These are phyloP conservation scores for Chrysocyon brachyurus DNA, from an alignment of 2,797 vertebrate species.

Conservation along the genomic window DNA sequence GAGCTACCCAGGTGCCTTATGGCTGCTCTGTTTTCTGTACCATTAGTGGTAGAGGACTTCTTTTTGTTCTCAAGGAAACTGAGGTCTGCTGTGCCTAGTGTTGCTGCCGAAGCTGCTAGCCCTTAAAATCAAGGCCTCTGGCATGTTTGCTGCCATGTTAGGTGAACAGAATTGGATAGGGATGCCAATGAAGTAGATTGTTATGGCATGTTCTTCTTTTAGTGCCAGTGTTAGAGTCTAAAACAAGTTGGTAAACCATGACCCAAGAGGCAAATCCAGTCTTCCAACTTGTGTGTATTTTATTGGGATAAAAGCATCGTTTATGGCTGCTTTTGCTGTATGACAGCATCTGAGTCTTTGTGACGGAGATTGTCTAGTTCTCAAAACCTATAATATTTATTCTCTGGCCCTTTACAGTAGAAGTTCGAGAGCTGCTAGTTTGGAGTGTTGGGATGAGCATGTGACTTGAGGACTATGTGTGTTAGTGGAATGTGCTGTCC, in stretches of 20 bases:
- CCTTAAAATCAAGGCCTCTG: not conserved
- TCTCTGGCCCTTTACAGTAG: not conserved
- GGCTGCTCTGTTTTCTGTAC: not conserved
- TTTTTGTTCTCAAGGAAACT: not conserved
- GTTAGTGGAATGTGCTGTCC: not conserved
- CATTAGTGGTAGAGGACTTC: not conserved
- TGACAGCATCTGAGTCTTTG: not conserved
- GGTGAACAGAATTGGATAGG: not conserved
- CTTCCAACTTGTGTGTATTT: not conserved
- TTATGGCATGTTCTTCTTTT: not conserved
- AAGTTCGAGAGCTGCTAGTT: not conserved
- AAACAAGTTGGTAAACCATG: not conserved
- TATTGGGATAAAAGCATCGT: not conserved
- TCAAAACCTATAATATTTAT: not conserved
- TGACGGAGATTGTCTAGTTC: not conserved
- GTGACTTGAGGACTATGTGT: not conserved
- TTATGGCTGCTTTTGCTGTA: not conserved
- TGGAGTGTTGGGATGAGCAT: not conserved
- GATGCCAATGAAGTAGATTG: fast-evolving
- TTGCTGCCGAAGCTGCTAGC: not conserved
- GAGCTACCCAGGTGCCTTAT: not conserved
- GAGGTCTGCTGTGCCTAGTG: not conserved
- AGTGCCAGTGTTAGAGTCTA: not conserved
- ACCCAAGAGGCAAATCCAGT: not conserved
- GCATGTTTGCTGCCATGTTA: not conserved